Base-by-base conservation (phyloP, 1,140 invertebrate species). In the Temnothorax nylanderi region DNA sequence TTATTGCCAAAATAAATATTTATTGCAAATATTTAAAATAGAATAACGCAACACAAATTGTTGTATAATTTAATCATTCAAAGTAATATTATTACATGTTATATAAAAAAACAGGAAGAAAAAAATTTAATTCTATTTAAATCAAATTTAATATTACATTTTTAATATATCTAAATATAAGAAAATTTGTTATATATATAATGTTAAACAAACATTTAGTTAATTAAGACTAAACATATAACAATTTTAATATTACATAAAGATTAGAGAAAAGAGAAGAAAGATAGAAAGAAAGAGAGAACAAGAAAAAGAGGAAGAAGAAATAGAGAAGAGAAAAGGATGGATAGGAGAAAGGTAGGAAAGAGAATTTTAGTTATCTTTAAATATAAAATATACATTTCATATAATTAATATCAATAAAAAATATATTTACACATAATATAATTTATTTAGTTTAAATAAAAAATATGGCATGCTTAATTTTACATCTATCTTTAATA, bases 381-480 rank as follows among this genome's bases (percentile, higher is more conserved):
- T 41, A 81, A 71, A 81, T 81, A 69, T 51, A 81, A 81, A 81
- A 71, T 54, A 69, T 81, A 81, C 47, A 81, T 81, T 81, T 81
- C 47, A 81, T 69, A 80, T 69, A 47, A 78, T n/a, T 78, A 71
- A 81, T 54, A 41, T 69, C 47, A 54, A 54, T 69, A 41, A 69
- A 78, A 64, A 78, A 78, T 62, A 77, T 64, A 77, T 44, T 78
- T 64, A 77, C 49, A 67, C 49, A 11, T 37, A 84, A 84, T 69
- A 60, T 82, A 74, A 74, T 72, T 32, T 37, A 60, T 56, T 47
- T 4, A 21, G 21, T 67, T 69, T 54, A 69, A 69, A 81, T 56
- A 62, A 80, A 80, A 80, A 81, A 72, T 60, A 60, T 84, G 54
- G 54, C 69, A 60, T 84, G 21, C 32, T 84, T 49, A 60, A 71